Evolutionary conservation across 1,140 invertebrate genomes (phyloP).

Genomic region (Cyrtorhinus lividipennis): DNA sequence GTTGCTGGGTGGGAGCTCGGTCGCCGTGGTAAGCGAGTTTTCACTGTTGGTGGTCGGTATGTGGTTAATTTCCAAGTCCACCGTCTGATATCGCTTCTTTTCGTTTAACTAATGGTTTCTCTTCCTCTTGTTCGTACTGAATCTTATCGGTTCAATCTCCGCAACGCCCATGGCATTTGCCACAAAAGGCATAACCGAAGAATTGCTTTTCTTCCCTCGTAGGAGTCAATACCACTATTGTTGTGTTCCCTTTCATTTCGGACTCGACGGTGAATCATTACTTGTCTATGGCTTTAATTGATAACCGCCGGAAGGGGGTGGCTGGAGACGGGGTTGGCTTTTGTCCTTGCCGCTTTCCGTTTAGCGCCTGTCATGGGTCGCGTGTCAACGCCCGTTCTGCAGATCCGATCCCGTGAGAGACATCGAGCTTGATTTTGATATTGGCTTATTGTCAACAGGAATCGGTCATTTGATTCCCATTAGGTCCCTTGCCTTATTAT

Average conservation of each 20-base stretch:
- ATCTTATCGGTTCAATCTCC: background rate
- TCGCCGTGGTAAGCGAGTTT: no score
- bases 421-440: background rate
- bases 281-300: background rate
- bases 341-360: background rate
- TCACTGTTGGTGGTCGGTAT: no score
- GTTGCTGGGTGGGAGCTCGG: no score
- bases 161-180: background rate
- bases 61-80: no score
- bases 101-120: no score
- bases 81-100: no score
- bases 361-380: background rate
- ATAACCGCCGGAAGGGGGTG: background rate
- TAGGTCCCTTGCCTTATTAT: no score
- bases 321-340: no score
- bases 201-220: background rate
- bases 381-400: background rate
- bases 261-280: background rate
- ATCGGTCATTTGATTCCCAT: no score
- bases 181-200: background rate
- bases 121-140: background rate
- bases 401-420: background rate
- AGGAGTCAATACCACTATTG: background rate
- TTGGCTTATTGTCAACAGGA: no score
- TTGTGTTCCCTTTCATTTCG: background rate